A percentile compares a stretch with the other conserved stretches of the same genome.
These are phyloP conservation scores for Lordiphosa collinella DNA, from an alignment of 1,140 invertebrate genomes.

Conservation along the genomic window DNA sequence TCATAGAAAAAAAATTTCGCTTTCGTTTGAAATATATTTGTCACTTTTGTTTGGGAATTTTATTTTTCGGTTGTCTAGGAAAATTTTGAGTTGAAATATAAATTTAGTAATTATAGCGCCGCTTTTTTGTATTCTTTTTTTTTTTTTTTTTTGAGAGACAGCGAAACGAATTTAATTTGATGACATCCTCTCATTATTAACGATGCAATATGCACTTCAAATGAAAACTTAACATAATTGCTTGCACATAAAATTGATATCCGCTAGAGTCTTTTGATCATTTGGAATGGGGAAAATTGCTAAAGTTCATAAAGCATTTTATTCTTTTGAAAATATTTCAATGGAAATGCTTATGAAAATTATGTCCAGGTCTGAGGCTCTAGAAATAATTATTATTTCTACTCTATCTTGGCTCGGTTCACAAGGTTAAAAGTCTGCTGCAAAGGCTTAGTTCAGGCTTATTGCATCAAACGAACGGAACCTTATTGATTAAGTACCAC, in stretches of 20 bases:
- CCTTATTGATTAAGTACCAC: no score
- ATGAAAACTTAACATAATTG: not conserved
- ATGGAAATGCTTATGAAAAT: no score
- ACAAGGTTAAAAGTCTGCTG: no score
- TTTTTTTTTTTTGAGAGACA: conserved; percentile 10
- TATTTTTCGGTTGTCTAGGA: conserved; percentile 16
- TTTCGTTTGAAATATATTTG: conserved; percentile 31
- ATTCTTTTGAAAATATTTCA: no score
- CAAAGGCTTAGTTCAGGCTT: no score
- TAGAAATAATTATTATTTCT: not conserved
- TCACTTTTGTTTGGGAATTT: conserved; percentile 4
- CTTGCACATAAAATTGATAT: no score
- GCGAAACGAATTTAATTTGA: conserved; percentile 55
- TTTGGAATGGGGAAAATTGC: no score
- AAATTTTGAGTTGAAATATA: not conserved
- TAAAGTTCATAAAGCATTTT: no score
- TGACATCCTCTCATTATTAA: conserved; percentile 36
- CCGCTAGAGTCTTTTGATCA: no score
- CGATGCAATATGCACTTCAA: conserved; percentile 36
- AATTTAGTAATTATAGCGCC: no score
- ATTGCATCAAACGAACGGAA: no score
- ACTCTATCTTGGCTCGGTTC: not conserved
- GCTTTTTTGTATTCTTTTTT: conserved; percentile 10
- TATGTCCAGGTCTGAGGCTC: no score
- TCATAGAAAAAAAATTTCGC: conserved; percentile 44